phyloP scores from a whole-genome alignment of 1,140 invertebrate species.

The Hypsibius dujardini region DNA sequence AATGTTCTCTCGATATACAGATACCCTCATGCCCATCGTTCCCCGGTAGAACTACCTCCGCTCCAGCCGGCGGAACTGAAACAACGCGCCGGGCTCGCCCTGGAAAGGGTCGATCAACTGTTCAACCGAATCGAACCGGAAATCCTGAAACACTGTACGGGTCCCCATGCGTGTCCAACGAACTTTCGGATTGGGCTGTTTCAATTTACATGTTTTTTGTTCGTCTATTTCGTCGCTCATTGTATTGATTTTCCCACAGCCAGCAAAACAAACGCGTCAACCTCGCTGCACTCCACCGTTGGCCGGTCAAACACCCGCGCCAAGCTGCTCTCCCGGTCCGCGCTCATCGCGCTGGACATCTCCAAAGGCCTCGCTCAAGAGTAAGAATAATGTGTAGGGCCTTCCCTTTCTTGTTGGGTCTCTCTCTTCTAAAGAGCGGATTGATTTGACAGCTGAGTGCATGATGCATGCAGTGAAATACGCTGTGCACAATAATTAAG shows the following conservation, averaged over 20 bases:
- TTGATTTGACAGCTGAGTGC: too few species aligned
- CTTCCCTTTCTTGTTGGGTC: too few species aligned
- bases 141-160: not conserved
- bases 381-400: not conserved
- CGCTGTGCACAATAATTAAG: too few species aligned
- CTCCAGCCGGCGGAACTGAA: not conserved
- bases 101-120: slow-evolving; percentile 1
- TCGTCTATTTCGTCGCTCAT: not conserved
- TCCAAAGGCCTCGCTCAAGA: not conserved
- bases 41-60: not conserved
- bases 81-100: not conserved
- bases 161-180: not conserved
- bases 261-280: not conserved
- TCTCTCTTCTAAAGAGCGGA: too few species aligned
- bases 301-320: slow-evolving; percentile 6
- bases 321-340: slow-evolving; percentile 4
- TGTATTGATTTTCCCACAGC: not conserved
- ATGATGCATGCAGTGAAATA: too few species aligned
- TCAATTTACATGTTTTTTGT: not conserved
- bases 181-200: not conserved
- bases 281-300: not conserved
- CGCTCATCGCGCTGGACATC: not conserved
- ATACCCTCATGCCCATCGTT: not conserved
- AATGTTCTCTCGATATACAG: not conserved
- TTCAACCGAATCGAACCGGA: slow-evolving; percentile 15